A percentile compares a stretch with the other conserved stretches of the same genome.
Evolutionary conservation across 1,140 invertebrate genomes (phyloP).

Genomic region (Galendromus occidentalis): DNA sequence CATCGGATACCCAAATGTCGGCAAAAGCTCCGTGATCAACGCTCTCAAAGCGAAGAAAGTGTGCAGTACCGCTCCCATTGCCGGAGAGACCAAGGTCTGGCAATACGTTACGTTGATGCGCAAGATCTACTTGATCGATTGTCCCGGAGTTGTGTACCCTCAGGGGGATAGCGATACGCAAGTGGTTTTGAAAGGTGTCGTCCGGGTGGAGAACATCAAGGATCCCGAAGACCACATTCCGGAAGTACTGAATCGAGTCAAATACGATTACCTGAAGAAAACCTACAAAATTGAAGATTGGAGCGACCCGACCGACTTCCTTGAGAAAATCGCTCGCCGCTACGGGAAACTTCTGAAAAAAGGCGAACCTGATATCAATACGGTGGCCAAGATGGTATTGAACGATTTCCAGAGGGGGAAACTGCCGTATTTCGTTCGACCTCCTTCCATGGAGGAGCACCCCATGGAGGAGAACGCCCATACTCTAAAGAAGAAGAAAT

Average conservation of each 20-base stretch:
- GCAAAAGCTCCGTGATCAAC: conserved; percentile 97
- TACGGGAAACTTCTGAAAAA: conserved; percentile 69
- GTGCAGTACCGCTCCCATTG: conserved; percentile 94
- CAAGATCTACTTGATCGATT: conserved; percentile 93
- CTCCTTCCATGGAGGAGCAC: conserved; percentile 31
- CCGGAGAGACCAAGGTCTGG: conserved; percentile 97
- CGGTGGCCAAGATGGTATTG: conserved; percentile 77
- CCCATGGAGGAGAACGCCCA: conserved; percentile 4
- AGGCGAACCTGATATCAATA: conserved; percentile 75
- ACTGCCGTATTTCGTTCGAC: conserved; percentile 76
- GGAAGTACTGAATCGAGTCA: conserved; percentile 63
- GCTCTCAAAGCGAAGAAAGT: conserved; percentile 82
- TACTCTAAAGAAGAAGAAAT: not conserved
- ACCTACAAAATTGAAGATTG: conserved; percentile 61
- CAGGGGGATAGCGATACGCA: conserved; percentile 68
- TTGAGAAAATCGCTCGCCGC: conserved; percentile 67
- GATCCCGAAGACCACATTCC: conserved; percentile 86
- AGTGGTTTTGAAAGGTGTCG: conserved; percentile 65
- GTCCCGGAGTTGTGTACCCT: conserved; percentile 94
- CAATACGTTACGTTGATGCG: conserved; percentile 98
- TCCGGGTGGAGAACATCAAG: conserved; percentile 73
- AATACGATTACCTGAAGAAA: conserved; percentile 66
- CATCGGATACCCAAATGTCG: conserved; percentile 97
- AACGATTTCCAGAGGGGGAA: conserved; percentile 98
- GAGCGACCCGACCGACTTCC: conserved; percentile 57